phyloP scores from a whole-genome alignment of 2,888 invertebrate genomes.

The Alentia gelatinosa region DNA sequence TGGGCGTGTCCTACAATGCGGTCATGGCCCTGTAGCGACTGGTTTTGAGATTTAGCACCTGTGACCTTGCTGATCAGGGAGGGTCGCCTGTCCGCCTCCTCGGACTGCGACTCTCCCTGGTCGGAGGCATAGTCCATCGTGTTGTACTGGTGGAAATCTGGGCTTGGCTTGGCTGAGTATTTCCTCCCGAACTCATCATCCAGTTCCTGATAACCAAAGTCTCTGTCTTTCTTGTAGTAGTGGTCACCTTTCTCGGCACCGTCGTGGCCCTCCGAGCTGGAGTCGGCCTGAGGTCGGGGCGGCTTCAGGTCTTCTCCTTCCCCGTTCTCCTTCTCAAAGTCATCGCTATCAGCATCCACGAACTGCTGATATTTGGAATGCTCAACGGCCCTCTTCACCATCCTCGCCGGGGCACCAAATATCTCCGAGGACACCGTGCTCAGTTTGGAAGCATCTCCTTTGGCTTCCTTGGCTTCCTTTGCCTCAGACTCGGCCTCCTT shows the following conservation, averaged over 20 bases:
- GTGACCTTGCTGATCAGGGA: constrained; percentile 30
- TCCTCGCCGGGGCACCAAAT: constrained; percentile 66
- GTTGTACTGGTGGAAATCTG: background rate
- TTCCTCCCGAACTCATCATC: constrained; percentile 78
- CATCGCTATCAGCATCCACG: constrained; percentile 80
- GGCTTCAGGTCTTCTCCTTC: background rate
- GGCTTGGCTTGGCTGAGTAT: constrained; percentile 50
- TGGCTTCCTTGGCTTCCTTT: constrained; percentile 15
- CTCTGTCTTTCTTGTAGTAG: constrained; percentile 70
- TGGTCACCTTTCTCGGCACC: constrained; percentile 81
- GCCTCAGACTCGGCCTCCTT: constrained; percentile 44
- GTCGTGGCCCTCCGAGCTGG: constrained; percentile 76
- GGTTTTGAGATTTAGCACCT: constrained; percentile 3
- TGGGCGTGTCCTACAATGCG: constrained; percentile 87
- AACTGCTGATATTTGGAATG: constrained; percentile 90
- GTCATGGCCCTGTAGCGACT: constrained; percentile 64
- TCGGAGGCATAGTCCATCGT: constrained; percentile 56
- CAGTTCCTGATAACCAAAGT: constrained; percentile 76
- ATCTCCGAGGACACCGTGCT: constrained; percentile 66
- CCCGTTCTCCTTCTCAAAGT: constrained; percentile 69
- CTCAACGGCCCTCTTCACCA: constrained; percentile 79
- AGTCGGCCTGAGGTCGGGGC: constrained; percentile 65
- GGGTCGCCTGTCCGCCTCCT: constrained; percentile 21
- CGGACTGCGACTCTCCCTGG: constrained; percentile 30
- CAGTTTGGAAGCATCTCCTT: background rate